Conservation (phyloP, 2,888 invertebrate genomes). For the Pterostichus niger region DNA sequence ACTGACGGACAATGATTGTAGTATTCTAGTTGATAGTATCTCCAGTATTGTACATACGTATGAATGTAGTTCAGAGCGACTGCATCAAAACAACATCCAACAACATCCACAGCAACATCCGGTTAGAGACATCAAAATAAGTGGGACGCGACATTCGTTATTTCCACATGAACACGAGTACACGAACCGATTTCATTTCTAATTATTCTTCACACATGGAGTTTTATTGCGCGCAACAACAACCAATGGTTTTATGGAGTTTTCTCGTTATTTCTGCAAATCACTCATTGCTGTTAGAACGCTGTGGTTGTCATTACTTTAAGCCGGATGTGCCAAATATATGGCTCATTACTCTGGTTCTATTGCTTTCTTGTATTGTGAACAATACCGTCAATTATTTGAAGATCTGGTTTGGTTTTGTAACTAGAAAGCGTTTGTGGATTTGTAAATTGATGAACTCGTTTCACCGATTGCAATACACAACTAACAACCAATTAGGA, state of each 20-base stretch:
- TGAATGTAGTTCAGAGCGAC: slow-evolving; percentile 40
- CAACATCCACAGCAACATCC: slow-evolving; percentile 32
- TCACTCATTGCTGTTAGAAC: slow-evolving; percentile 4
- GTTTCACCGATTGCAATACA: too few species aligned
- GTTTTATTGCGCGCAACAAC: slow-evolving; percentile 30
- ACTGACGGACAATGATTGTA: too few species aligned
- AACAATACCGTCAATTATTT: slow-evolving; percentile 39
- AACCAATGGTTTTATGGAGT: slow-evolving; percentile 14
- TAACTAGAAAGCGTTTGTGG: slow-evolving; percentile 27
- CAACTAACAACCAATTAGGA: too few species aligned
- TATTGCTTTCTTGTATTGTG: slow-evolving; percentile 40
- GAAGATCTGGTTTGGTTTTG: slow-evolving; percentile 33
- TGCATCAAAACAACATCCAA: background rate
- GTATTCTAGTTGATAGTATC: background rate
- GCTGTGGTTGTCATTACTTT: slow-evolving; percentile 11
- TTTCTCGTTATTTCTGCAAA: slow-evolving; percentile 45
- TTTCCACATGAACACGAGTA: slow-evolving; percentile 45
- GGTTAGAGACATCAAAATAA: slow-evolving; percentile 48
- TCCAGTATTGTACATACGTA: background rate
- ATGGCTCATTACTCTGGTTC: slow-evolving; percentile 43
- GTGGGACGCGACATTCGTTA: slow-evolving; percentile 54
- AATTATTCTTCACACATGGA: slow-evolving; percentile 47
- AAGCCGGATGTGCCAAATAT: slow-evolving; percentile 44
- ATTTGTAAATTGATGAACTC: slow-evolving; percentile 6
- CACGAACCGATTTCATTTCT: slow-evolving; percentile 46